Evolutionary conservation across 2,888 invertebrate genomes (phyloP).

Genomic region (Petrolisthes cinctipes): DNA sequence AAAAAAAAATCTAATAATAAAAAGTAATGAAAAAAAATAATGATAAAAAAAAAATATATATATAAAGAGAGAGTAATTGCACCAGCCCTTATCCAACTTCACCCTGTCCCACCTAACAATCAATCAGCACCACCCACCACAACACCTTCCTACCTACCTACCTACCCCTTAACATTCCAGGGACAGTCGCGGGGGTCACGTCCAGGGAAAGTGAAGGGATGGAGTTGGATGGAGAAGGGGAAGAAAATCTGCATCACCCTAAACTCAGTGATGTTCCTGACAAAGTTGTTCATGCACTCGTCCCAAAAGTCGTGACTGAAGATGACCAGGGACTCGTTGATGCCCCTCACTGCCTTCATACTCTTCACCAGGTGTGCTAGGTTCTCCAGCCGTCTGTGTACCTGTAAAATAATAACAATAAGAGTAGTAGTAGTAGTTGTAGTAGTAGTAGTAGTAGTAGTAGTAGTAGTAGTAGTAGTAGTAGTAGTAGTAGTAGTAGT

Average conservation of each 20-base stretch:
- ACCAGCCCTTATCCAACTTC: too few species aligned
- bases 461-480: background rate
- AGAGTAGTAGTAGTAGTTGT: background rate
- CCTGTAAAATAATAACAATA: constrained; percentile 69
- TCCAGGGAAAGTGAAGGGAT: constrained; percentile 92
- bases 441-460: background rate
- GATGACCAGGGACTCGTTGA: constrained; percentile 87
- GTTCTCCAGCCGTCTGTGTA: constrained; percentile 93
- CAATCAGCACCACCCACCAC: background rate
- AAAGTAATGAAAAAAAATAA: too few species aligned
- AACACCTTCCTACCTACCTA: background rate
- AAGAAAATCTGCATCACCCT: constrained; percentile 98
- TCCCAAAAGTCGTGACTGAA: constrained; percentile 97
- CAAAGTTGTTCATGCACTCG: constrained; percentile 89
- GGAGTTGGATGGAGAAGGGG: constrained; percentile 94
- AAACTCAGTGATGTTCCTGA: constrained; percentile 93
- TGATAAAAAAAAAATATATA: too few species aligned
- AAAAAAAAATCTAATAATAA: too few species aligned
- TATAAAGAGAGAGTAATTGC: too few species aligned
- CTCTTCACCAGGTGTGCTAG: constrained; percentile 92
- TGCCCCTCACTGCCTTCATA: constrained; percentile 87
- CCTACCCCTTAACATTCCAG: constrained; percentile 75
- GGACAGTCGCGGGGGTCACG: constrained; percentile 95
- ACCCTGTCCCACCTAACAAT: background rate
- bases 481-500: background rate